Percentiles rank a stretch among this genome's conserved stretches.
phyloP scores from a whole-genome alignment of 2,113 vertebrate species.

The Amphiprion percula region DNA sequence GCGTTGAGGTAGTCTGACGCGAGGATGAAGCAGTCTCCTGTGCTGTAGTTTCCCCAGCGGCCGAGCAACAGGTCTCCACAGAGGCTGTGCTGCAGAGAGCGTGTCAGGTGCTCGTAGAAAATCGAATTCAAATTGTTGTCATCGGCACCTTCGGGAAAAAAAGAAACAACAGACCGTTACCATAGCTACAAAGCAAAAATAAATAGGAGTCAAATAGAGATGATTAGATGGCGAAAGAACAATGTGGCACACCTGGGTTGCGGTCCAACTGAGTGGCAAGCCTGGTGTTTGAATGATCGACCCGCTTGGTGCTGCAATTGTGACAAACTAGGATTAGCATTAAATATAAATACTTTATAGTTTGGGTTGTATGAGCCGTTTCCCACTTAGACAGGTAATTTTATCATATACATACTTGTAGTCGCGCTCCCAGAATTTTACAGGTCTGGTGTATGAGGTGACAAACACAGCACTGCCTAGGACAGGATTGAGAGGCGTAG shows the following conservation, averaged over 20 bases:
- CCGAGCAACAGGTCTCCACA: constrained; percentile 92
- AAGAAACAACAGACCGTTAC: neutral
- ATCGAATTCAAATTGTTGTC: constrained; percentile 95
- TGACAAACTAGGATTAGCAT: constrained; percentile 24
- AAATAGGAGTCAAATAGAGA: neutral
- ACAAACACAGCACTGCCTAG: constrained; percentile 92
- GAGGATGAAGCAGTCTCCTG: constrained; percentile 93
- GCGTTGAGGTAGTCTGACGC: constrained; percentile 95
- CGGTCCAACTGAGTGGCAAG: constrained; percentile 92
- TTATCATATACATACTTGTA: constrained; percentile 87
- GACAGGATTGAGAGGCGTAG: constrained; percentile 92
- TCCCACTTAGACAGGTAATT: neutral
- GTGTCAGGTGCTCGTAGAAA: constrained; percentile 93
- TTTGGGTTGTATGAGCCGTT: neutral
- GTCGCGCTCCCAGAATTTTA: constrained; percentile 94
- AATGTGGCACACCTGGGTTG: constrained; percentile 85
- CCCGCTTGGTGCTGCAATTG: constrained; percentile 89
- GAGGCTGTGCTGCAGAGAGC: constrained; percentile 92
- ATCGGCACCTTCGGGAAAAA: constrained; percentile 85
- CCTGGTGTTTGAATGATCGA: constrained; percentile 94
- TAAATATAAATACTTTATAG: neutral
- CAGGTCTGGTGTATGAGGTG: constrained; percentile 91
- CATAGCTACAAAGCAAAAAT: neutral
- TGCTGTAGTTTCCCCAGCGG: constrained; percentile 92
- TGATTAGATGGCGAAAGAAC: neutral